Evolutionary conservation across 1,140 invertebrate species (phyloP).

Genomic region (Cherax destructor): DNA sequence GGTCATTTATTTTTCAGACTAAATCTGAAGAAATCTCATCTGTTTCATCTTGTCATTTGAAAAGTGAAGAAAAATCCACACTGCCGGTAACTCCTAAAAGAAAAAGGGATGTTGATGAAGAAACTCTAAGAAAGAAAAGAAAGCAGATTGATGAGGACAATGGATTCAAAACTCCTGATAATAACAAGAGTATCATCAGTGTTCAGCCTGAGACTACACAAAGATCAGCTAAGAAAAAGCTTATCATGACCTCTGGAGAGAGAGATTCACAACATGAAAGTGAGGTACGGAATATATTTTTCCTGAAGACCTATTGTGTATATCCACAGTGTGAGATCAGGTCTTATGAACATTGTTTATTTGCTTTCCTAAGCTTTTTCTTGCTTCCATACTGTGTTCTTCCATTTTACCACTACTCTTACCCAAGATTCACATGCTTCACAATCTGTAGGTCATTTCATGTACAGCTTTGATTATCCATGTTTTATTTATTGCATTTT

Average conservation of each 20-base stretch:
- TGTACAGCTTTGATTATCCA: too few relatives aligned
- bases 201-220: background rate
- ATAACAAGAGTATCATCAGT: background rate
- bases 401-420: too few relatives aligned
- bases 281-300: too few relatives aligned
- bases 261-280: too few relatives aligned
- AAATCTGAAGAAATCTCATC: background rate
- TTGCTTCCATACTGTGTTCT: too few relatives aligned
- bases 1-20: background rate
- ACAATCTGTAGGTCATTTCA: too few relatives aligned
- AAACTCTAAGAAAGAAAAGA: conserved; percentile 21
- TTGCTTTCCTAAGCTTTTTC: background rate
- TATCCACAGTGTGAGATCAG: too few relatives aligned
- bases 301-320: too few relatives aligned
- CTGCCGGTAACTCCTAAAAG: conserved; percentile 38
- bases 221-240: conserved; percentile 54
- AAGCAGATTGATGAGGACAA: conserved; percentile 19
- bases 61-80: background rate
- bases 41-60: background rate
- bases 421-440: too few relatives aligned
- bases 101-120: conserved; percentile 44
- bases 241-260: conserved; percentile 27
- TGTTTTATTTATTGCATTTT: too few relatives aligned
- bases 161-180: conserved; percentile 19
- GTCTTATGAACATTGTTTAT: background rate